phyloP scores from a whole-genome alignment of 2,113 vertebrate genomes.

The Bostrychus sinensis region DNA sequence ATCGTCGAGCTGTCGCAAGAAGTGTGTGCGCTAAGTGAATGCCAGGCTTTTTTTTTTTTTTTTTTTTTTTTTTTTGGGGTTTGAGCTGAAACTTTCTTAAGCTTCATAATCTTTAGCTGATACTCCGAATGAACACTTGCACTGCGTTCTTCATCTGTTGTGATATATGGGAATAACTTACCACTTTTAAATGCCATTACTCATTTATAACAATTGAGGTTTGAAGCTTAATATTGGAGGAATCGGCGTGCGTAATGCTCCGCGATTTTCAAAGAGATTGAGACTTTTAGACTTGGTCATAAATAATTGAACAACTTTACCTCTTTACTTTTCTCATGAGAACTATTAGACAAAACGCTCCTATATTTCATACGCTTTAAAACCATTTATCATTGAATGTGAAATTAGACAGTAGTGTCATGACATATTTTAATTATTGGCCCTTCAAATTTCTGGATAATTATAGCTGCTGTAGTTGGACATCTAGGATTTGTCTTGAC shows the following conservation, averaged over 20 bases:
- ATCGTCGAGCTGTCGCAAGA: conserved; percentile 44
- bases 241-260: conserved; percentile 1
- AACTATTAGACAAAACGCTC: conserved; percentile 1
- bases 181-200: conserved; percentile 12
- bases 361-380: neutral
- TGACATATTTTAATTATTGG: neutral
- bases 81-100: conserved; percentile 64
- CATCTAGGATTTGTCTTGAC: neutral
- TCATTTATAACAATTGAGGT: neutral
- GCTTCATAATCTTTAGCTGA: conserved; percentile 55
- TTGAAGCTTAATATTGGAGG: neutral
- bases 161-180: conserved; percentile 8
- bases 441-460: neutral
- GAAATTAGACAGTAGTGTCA: no score
- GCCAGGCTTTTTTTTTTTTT: conserved; percentile 30
- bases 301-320: conserved; percentile 3
- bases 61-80: conserved; percentile 13
- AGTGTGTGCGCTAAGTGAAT: conserved; percentile 31
- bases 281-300: conserved; percentile 2
- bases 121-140: conserved; percentile 52
- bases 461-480: neutral
- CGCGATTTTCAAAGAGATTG: neutral
- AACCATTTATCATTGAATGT: neutral
- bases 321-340: conserved; percentile 3
- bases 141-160: conserved; percentile 15